Conservation (phyloP, 2,888 invertebrate species). For the Plagodis pulveraria region DNA sequence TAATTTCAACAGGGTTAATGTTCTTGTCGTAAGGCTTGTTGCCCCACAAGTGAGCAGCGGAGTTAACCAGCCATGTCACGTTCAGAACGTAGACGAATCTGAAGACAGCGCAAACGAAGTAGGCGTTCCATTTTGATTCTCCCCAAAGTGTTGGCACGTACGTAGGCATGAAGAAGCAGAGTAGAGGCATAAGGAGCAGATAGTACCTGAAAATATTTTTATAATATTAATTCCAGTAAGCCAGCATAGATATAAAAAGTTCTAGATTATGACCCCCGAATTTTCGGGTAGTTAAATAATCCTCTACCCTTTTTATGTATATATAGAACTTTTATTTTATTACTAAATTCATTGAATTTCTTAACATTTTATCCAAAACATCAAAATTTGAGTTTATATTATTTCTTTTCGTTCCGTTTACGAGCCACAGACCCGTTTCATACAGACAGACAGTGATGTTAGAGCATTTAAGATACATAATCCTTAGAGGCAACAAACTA, state of each 20-base stretch:
- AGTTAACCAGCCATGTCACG: conserved; percentile 95
- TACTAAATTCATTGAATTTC: too few relatives aligned
- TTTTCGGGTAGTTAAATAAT: too few relatives aligned
- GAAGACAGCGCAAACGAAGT: conserved; percentile 88
- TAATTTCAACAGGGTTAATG: conserved; percentile 90
- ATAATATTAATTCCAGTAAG: neutral
- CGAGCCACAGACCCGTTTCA: too few relatives aligned
- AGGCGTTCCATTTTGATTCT: conserved; percentile 87
- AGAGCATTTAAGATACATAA: too few relatives aligned
- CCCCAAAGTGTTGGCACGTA: conserved; percentile 91
- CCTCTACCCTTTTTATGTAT: too few relatives aligned
- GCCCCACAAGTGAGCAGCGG: conserved; percentile 93
- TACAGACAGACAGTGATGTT: too few relatives aligned
- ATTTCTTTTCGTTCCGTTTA: too few relatives aligned
- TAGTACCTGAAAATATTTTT: conserved; percentile 86
- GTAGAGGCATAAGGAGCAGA: conserved; percentile 88
- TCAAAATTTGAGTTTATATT: too few relatives aligned
- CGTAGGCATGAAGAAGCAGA: conserved; percentile 91
- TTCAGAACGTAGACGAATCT: conserved; percentile 92
- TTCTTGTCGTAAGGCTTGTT: conserved; percentile 89
- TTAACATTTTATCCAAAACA: too few relatives aligned
- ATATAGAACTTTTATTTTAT: too few relatives aligned
- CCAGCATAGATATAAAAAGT: too few relatives aligned
- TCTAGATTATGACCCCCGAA: too few relatives aligned
- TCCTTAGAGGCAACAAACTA: neutral